Evolutionary conservation across 1,140 invertebrate genomes (phyloP).

Genomic region (Armadillidium nasatum): DNA sequence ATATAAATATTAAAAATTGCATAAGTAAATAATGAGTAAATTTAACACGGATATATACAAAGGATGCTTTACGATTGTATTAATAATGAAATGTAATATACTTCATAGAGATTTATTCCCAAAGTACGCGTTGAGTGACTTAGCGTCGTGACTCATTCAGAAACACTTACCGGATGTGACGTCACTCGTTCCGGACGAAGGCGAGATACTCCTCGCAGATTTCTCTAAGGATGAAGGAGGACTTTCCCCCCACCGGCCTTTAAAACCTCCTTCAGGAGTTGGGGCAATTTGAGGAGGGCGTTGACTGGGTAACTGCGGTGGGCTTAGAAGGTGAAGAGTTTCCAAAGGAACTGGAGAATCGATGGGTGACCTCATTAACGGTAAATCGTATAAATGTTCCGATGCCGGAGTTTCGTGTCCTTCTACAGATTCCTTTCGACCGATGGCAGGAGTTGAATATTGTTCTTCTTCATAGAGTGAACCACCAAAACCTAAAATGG

Average conservation of each 20-base stretch:
- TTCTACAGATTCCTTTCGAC: not conserved
- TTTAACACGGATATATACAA: too few relatives aligned
- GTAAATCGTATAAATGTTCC: slow-evolving; percentile 25
- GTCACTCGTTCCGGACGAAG: slow-evolving; percentile 18
- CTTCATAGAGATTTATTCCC: too few relatives aligned
- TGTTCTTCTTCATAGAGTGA: not conserved
- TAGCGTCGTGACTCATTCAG: too few relatives aligned
- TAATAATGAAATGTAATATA: too few relatives aligned
- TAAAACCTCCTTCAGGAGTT: not conserved
- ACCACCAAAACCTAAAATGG: not conserved
- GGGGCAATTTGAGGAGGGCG: slow-evolving; percentile 1
- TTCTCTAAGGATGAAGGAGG: slow-evolving; percentile 21
- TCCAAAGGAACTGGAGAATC: slow-evolving; percentile 23
- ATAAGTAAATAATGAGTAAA: too few relatives aligned
- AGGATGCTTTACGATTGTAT: too few relatives aligned
- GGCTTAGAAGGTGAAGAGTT: slow-evolving; percentile 19
- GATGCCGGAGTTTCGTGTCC: slow-evolving; percentile 3
- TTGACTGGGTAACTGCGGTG: slow-evolving; percentile 17
- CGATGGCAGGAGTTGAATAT: slow-evolving; percentile 20
- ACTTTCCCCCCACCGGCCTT: not conserved
- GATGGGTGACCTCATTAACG: slow-evolving; percentile 19
- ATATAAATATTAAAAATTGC: too few relatives aligned
- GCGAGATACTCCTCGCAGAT: slow-evolving; percentile 21
- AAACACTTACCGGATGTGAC: slow-evolving; percentile 18
- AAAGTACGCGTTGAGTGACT: too few relatives aligned